Percentiles rank a stretch among this genome's conserved stretches.
phyloP scores from a whole-genome alignment of 2,797 vertebrate species.

The Semotilus atromaculatus region DNA sequence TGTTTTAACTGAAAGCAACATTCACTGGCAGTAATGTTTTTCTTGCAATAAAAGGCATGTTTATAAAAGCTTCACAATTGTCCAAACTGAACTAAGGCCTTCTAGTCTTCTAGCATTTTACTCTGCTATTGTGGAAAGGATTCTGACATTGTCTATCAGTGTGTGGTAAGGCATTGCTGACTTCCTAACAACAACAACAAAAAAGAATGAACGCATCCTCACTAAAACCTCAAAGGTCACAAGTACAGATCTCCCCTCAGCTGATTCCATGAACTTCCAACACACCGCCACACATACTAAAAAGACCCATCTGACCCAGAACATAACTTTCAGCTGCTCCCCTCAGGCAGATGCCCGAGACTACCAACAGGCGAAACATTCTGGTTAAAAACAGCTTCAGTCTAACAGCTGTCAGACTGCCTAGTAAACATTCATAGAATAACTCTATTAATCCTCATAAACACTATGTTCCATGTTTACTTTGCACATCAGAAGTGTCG shows the following conservation, averaged over 20 bases:
- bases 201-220: background rate
- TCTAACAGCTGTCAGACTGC: background rate
- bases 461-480: background rate
- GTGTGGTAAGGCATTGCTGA: background rate
- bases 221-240: conserved; percentile 22
- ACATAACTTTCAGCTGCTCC: background rate
- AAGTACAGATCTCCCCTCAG: background rate
- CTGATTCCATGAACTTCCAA: background rate
- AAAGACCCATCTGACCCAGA: background rate
- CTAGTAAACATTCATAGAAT: background rate
- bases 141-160: background rate
- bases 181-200: background rate
- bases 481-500: background rate
- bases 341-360: background rate
- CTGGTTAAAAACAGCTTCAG: background rate
- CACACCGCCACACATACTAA: background rate
- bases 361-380: background rate
- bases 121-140: background rate
- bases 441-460: background rate
- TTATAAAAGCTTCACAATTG: too few relatives aligned
- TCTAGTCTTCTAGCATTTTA: background rate
- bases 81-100: too few relatives aligned
- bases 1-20: too few relatives aligned
- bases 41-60: too few relatives aligned
- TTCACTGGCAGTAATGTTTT: too few relatives aligned